A percentile compares a stretch with the other conserved stretches of the same genome.
Conservation (phyloP, 2,113 vertebrate genomes). For the Uropsilus gracilis region DNA sequence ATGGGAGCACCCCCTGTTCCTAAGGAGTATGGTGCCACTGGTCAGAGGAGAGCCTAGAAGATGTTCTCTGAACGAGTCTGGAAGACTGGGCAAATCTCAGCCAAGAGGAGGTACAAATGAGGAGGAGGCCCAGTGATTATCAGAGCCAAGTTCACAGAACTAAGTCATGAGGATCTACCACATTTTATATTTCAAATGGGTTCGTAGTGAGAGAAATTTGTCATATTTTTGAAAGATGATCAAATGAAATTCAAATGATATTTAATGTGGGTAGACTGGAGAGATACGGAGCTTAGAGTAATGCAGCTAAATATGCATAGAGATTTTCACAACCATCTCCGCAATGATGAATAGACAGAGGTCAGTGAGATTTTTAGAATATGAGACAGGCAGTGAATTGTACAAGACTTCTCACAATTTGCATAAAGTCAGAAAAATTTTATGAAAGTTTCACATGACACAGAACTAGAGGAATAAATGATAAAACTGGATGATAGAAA, state of each 20-base stretch:
- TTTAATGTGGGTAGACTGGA: not conserved
- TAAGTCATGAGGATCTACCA: not conserved
- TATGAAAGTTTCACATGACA: constrained; percentile 36
- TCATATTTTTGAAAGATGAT: not conserved
- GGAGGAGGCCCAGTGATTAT: not conserved
- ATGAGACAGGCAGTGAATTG: not conserved
- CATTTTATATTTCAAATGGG: not conserved
- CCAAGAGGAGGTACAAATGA: not conserved
- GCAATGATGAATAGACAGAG: not conserved
- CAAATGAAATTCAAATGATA: not conserved
- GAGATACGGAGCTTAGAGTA: not conserved
- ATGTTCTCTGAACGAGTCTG: not conserved
- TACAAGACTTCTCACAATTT: not conserved
- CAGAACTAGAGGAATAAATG: constrained; percentile 39
- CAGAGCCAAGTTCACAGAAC: not conserved
- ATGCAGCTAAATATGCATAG: not conserved
- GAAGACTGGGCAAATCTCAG: not conserved
- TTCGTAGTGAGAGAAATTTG: not conserved
- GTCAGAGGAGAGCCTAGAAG: not conserved
- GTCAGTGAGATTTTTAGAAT: not conserved
- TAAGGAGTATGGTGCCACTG: not conserved
- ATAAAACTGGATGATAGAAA: constrained; percentile 35
- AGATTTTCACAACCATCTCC: not conserved
- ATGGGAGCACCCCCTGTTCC: not conserved
- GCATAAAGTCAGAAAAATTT: constrained; percentile 21